Conservation (phyloP, 2,797 vertebrate genomes). For the Heterohyrax brucei region DNA sequence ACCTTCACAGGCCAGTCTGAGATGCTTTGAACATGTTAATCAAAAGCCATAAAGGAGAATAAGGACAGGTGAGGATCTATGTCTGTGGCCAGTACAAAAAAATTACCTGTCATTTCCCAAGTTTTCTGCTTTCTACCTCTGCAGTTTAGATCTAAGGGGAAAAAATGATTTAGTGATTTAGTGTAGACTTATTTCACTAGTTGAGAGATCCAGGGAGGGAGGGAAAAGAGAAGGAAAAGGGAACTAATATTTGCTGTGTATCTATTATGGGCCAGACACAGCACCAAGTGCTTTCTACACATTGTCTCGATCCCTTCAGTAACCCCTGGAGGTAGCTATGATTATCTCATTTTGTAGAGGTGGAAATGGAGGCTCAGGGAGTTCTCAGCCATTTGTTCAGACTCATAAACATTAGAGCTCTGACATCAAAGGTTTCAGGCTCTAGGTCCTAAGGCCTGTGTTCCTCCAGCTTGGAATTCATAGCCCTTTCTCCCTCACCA, state of each 20-base stretch:
- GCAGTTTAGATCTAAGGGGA: slow-evolving; percentile 88
- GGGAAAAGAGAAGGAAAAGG: slow-evolving; percentile 23
- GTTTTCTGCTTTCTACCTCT: slow-evolving; percentile 87
- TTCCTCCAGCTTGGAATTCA: background rate
- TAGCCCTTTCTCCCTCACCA: background rate
- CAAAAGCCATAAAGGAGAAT: slow-evolving; percentile 61
- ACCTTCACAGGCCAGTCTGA: slow-evolving; percentile 73
- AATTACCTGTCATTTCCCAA: slow-evolving; percentile 88
- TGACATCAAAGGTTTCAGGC: background rate
- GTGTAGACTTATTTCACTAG: slow-evolving; percentile 75
- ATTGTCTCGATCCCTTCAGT: background rate
- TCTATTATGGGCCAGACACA: background rate
- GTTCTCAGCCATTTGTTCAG: background rate
- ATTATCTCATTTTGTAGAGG: background rate
- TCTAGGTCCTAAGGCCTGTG: background rate
- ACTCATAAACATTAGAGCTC: background rate
- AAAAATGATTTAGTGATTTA: slow-evolving; percentile 87
- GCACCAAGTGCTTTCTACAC: background rate
- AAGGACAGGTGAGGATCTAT: slow-evolving; percentile 78
- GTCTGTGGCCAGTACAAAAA: slow-evolving; percentile 81
- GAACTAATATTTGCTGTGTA: background rate
- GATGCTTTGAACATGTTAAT: slow-evolving; percentile 79
- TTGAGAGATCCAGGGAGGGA: slow-evolving; percentile 69
- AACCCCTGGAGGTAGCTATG: background rate
- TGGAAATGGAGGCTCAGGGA: background rate